These are phyloP conservation scores for Argyrosomus japonicus DNA, from an alignment of 2,113 vertebrate genomes.

Conservation along the genomic window DNA sequence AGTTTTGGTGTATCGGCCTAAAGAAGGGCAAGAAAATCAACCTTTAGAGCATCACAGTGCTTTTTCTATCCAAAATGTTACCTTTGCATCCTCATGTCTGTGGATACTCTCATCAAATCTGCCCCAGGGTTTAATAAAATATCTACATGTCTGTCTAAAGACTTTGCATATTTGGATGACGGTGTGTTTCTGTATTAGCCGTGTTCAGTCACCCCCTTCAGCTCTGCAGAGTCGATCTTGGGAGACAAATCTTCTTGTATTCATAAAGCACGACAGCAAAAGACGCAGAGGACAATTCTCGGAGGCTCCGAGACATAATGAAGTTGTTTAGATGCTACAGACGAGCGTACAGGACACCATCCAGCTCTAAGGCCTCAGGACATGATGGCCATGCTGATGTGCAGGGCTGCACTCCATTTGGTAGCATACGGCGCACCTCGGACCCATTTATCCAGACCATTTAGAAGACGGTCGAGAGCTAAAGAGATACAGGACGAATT, in stretches of 20 bases:
- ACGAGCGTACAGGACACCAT: slow-evolving; percentile 45
- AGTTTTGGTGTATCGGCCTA: background rate
- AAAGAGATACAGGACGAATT: background rate
- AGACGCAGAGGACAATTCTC: slow-evolving; percentile 9
- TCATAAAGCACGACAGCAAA: slow-evolving; percentile 38
- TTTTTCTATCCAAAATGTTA: background rate
- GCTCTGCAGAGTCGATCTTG: background rate
- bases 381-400: slow-evolving; percentile 48
- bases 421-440: slow-evolving; percentile 35
- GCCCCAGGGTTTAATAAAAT: slow-evolving; percentile 30
- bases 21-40: background rate
- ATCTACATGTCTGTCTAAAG: slow-evolving; percentile 9
- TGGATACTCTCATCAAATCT: background rate
- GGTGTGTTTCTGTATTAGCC: background rate
- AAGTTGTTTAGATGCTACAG: slow-evolving; percentile 65
- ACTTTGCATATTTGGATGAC: slow-evolving; percentile 18
- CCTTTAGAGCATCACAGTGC: background rate
- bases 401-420: slow-evolving; percentile 49
- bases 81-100: background rate
- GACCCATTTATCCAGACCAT: slow-evolving; percentile 49
- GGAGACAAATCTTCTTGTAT: slow-evolving; percentile 35
- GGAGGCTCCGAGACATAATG: slow-evolving; percentile 50
- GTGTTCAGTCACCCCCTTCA: slow-evolving; percentile 5
- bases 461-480: slow-evolving; percentile 2
- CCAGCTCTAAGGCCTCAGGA: slow-evolving; percentile 50